Base-by-base conservation (phyloP, 2,797 vertebrate species). In the Onychomys torridus region DNA sequence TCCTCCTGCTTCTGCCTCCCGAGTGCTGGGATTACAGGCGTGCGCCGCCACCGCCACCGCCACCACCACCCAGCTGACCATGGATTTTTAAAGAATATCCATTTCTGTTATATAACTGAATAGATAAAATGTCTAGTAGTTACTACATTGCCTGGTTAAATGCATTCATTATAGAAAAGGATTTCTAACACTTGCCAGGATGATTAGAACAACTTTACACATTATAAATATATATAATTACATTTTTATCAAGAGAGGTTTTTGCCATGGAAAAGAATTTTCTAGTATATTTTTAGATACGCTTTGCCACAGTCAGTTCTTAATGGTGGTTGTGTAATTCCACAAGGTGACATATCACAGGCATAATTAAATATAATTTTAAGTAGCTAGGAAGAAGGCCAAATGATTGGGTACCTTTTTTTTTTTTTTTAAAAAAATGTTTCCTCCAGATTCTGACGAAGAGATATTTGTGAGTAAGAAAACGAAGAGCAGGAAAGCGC, bases 401-500 rank as follows among this genome's bases (percentile, higher is more conserved):
- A 95, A 88, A 92, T 78, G 32, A 85, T n/a, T 91, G 19, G 63
- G 37, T 86, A 89, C 21, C 46, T 87, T 93, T n/a, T 87, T n/a
- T n/a, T n/a, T n/a, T n/a, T n/a, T n/a, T n/a, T n/a, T n/a, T n/a
- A n/a, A n/a, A n/a, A n/a, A 46, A 91, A 3, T 96, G 16, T 96
- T 97, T 95, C 90, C 89, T 25, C 34, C 95, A 99, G 99, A 99
- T 97, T 99, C 99, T 32, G 99, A 99, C 27, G 99, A 99, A 1
- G 99, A 99, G 49, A 98, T 99, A 94, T 95, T 98, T 19, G 97
- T 99, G 21, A 97, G 97, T 97, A 99, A 99, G 85, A 99, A 99
- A 97, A 78, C 98, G 17, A 99, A 99, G 63, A 98, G 96, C 88
- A 99, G 97, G 89, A 99, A 99, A 43, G 98, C 99, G 49, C 98